These are phyloP conservation scores for Mactra quadrangularis DNA, from an alignment of 1,140 invertebrate genomes.

Conservation along the genomic window DNA sequence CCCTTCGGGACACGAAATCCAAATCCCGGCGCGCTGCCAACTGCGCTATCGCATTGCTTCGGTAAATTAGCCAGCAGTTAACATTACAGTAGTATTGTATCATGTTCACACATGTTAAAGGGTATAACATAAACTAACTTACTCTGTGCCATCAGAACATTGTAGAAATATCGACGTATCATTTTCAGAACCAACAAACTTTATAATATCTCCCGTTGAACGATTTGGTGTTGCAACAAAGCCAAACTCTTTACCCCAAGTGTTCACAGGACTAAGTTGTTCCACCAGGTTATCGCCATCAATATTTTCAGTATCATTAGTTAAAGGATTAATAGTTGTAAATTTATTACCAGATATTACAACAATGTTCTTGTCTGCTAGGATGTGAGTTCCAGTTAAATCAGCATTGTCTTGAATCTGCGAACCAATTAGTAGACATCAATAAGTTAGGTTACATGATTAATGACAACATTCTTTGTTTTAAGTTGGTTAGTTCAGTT, in stretches of 20 bases:
- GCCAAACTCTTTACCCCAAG: conserved; percentile 74
- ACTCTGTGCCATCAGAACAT: conserved; percentile 5
- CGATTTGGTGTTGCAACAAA: conserved; percentile 67
- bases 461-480: too few species aligned
- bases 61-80: too few species aligned
- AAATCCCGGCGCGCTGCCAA: too few species aligned
- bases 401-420: conserved; percentile 64
- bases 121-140: too few species aligned
- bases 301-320: conserved; percentile 41
- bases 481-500: too few species aligned
- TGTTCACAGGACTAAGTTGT: conserved; percentile 63
- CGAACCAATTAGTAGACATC: too few species aligned
- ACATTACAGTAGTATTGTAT: too few species aligned
- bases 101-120: too few species aligned
- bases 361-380: conserved; percentile 67
- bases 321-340: conserved; percentile 55
- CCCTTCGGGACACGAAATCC: too few species aligned
- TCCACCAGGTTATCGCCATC: conserved; percentile 7
- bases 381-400: conserved; percentile 72
- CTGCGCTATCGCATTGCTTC: too few species aligned
- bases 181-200: conserved; percentile 69
- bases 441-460: too few species aligned
- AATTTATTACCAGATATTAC: conserved; percentile 73
- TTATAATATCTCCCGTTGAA: conserved; percentile 69
- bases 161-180: conserved; percentile 56